A percentile compares a stretch with the other conserved stretches of the same genome.
Evolutionary conservation across 2,888 invertebrate species (phyloP).

Genomic region (Vesta saturnalis): DNA sequence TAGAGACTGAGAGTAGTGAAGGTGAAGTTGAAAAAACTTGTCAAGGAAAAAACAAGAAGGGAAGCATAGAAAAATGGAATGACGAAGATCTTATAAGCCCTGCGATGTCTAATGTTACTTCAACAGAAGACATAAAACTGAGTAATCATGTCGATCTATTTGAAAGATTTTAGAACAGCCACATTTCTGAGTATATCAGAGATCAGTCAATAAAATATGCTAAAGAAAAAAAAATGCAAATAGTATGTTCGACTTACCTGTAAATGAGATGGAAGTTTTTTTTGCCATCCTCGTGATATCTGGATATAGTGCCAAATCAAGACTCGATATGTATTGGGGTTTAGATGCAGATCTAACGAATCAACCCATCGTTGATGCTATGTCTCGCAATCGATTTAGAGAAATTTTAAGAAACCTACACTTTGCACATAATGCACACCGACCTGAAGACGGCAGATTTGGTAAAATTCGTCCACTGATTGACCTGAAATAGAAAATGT

Average conservation of each 20-base stretch:
- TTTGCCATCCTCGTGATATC: neutral
- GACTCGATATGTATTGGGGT: neutral
- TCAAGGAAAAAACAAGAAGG: neutral
- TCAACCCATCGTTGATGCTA: neutral
- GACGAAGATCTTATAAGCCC: too few species aligned
- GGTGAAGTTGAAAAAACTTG: neutral
- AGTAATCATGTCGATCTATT: too few species aligned
- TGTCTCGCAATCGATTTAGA: too few species aligned
- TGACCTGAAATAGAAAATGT: neutral
- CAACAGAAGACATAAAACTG: too few species aligned
- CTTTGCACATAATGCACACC: neutral
- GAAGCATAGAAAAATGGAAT: neutral
- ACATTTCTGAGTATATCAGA: constrained; percentile 1
- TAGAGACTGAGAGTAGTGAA: neutral
- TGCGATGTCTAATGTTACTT: too few species aligned
- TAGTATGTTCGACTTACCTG: neutral
- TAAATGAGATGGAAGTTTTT: neutral
- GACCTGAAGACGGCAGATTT: neutral
- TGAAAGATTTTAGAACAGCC: neutral
- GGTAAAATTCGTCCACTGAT: neutral
- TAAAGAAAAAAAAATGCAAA: too few species aligned
- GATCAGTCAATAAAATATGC: too few species aligned
- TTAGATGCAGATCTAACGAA: neutral
- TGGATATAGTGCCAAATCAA: neutral
- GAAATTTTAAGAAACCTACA: too few species aligned